Evolutionary conservation across 2,888 invertebrate genomes (phyloP), one percentile per base, ranked within the genome.

Genomic region (Caenorhabditis sinica): DNA sequence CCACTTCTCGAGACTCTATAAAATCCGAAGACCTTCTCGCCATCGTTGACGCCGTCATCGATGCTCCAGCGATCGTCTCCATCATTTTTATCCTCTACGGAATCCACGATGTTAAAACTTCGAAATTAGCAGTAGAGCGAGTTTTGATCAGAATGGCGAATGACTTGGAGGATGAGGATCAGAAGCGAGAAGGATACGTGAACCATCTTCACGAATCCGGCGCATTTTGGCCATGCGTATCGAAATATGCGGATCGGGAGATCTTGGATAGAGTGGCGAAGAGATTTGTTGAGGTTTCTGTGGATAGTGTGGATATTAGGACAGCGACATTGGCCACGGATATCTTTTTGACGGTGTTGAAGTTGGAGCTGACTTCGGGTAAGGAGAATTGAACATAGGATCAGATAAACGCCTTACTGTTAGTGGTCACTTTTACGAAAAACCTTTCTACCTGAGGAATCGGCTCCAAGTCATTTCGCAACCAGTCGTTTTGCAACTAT

Each of bases 341-440:
- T 15, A 33, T 80, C 2, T 60, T 72, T 33, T n/a, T 80, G 25
- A 80, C 56, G 1, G 25, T 80, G 45, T 20, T 80, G 17, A 73
- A 49, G n/a, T 36, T 73, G 65, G 49, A 63, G 9, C 36, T 73
- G 58, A 36, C 33, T 13, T 11, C 40, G 40, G 13, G 40, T 11
- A 40, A 40, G 13, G n/a, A n/a, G n/a, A n/a, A n/a, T n/a, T n/a
- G n/a, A n/a, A n/a, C n/a, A n/a, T n/a, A n/a, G n/a, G n/a, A n/a
- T n/a, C n/a, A n/a, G n/a, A n/a, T n/a, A n/a, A n/a, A n/a, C n/a
- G n/a, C n/a, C n/a, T n/a, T n/a, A n/a, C n/a, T n/a, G n/a, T n/a
- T n/a, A n/a, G n/a, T n/a, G n/a, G n/a, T n/a, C n/a, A n/a, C n/a
- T n/a, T n/a, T n/a, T n/a, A n/a, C n/a, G n/a, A n/a, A n/a, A n/a